These are phyloP conservation scores for Ianthella basta DNA, from an alignment of 37 sponge, comb jelly and placozoan genomes.

Conservation along the genomic window DNA sequence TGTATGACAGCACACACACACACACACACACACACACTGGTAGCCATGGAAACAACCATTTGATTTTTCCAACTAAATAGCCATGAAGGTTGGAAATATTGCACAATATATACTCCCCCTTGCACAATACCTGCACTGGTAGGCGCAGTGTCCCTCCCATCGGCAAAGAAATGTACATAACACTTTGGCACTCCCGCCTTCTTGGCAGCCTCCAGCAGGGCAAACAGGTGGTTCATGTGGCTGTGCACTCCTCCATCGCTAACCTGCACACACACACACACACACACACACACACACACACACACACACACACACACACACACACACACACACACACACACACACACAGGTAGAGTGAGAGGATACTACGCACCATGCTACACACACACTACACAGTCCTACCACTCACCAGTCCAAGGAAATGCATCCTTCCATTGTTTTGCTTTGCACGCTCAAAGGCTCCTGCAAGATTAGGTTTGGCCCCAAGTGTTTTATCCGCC, in stretches of 20 bases:
- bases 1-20: constrained; percentile 18
- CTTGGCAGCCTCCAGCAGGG: constrained; percentile 84
- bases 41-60: neutral
- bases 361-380: neutral
- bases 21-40: neutral
- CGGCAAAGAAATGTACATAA: constrained; percentile 95
- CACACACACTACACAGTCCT: neutral
- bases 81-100: too few species aligned
- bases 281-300: too few species aligned
- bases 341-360: too few species aligned
- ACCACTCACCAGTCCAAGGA: constrained; percentile 79
- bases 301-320: too few species aligned
- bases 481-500: constrained; percentile 52
- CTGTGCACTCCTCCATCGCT: constrained; percentile 98
- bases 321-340: too few species aligned
- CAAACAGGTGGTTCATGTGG: constrained; percentile 88
- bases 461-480: constrained; percentile 57
- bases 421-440: constrained; percentile 80
- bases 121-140: constrained; percentile 72
- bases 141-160: constrained; percentile 95
- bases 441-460: constrained; percentile 73
- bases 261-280: constrained; percentile 39
- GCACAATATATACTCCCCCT: too few species aligned
- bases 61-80: too few species aligned
- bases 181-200: constrained; percentile 65